Conservation (phyloP, 1,140 invertebrate species). For the Drosophila pectinifera region DNA sequence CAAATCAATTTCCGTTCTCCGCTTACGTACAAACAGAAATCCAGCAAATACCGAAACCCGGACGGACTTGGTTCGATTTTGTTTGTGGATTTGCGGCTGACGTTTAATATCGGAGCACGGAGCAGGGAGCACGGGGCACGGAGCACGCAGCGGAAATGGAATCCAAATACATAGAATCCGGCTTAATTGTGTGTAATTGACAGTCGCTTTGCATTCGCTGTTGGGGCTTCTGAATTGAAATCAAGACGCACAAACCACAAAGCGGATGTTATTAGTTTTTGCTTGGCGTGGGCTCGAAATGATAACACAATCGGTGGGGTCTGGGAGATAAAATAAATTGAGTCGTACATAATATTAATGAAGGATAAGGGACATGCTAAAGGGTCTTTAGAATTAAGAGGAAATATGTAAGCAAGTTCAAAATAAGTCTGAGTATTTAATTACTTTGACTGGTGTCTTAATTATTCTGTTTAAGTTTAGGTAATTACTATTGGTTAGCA, state of each 20-base stretch:
- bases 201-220: constrained; percentile 61
- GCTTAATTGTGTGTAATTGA: constrained; percentile 78
- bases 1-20: constrained; percentile 77
- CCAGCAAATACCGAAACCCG: constrained; percentile 8
- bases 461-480: neutral
- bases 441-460: too few relatives aligned
- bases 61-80: constrained; percentile 26
- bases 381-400: too few relatives aligned
- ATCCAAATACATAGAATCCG: constrained; percentile 68
- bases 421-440: neutral
- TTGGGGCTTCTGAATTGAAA: constrained; percentile 40
- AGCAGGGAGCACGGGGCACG: constrained; percentile 23
- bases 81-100: constrained; percentile 53
- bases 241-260: constrained; percentile 52
- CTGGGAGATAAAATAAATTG: constrained; percentile 5
- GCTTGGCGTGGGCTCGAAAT: constrained; percentile 8
- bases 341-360: neutral
- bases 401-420: neutral
- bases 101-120: constrained; percentile 60
- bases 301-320: neutral
- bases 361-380: neutral
- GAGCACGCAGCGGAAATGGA: constrained; percentile 56
- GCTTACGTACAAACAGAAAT: constrained; percentile 26
- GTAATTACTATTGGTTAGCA: neutral
- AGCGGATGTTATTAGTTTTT: constrained; percentile 70